Base-by-base conservation (phyloP, 2,888 invertebrate genomes). In the Elmis aenea region DNA sequence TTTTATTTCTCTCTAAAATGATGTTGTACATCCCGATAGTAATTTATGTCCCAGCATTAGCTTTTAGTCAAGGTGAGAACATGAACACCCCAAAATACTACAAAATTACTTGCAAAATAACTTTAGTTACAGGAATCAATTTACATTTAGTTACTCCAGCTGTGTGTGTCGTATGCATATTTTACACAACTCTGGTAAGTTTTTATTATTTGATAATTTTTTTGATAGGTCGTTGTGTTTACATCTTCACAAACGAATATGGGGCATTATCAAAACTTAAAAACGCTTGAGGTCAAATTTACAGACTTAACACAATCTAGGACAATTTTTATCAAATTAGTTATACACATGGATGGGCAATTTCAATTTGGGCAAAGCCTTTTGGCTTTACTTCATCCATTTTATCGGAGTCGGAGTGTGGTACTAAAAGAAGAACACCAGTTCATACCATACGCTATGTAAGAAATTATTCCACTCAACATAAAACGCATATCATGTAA, bases 101-200 rank as follows among this genome's bases (percentile, higher is more conserved):
- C 6, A 18, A 8, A 18, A 18, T 18, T 18, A 8, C 8, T 18
- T 18, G 5, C 5, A 18, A 18, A 18, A 18, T 6, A 18, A 49
- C 73, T 73, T 46, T 74, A 86, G 90, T 90, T 30, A 88, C 89
- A 28, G 89, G 89, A 15, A 75, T 88, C 40, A 80, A 85, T 52
- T 71, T 89, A 15, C 88, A 89, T 68, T 68, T 85, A 46, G 81
- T 88, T 14, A 83, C 88, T 6, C 79, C 85, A 0, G 74, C 85
- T 13, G 86, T 89, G 2, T 88, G 88, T 63, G 67, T 84, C 20
- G 85, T 90, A n/a, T 90, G 90, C 69, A 92, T 90, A 49, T 90
- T 93, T 69, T 94, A 94, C 67, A 94, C 93, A 1, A 86, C 90
- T 41, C 64, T 89, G 64, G 89, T 88, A 71, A 81, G 83, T 74